Conservation (phyloP, 2,888 invertebrate species). For the Pandemis heparana region DNA sequence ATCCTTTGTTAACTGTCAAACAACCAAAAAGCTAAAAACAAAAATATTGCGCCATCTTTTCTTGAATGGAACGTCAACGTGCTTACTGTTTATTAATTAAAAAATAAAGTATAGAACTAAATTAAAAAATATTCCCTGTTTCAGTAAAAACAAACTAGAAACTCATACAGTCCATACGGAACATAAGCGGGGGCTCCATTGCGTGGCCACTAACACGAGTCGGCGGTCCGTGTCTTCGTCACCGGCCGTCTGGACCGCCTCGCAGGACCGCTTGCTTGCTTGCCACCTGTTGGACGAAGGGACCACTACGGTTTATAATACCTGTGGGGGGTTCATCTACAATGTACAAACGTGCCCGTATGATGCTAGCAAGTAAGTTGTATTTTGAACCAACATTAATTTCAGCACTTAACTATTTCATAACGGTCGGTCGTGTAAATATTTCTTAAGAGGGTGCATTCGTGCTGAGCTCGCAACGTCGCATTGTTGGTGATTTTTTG, state of each 20-base stretch:
- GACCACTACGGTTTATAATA: conserved; percentile 74
- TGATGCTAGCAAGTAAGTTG: conserved; percentile 87
- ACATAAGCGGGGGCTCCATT: conserved; percentile 87
- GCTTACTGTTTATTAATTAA: too few species aligned
- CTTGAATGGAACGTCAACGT: too few species aligned
- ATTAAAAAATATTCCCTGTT: not conserved
- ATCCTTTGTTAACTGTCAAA: too few species aligned
- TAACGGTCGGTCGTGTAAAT: too few species aligned
- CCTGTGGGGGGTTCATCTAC: conserved; percentile 88
- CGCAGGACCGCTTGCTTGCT: conserved; percentile 86
- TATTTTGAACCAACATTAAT: too few species aligned
- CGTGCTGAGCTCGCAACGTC: too few species aligned
- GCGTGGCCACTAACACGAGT: conserved; percentile 74
- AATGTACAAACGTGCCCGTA: conserved; percentile 87
- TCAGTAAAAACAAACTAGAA: conserved; percentile 68
- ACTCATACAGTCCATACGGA: conserved; percentile 71
- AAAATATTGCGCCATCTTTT: too few species aligned
- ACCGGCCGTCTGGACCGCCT: conserved; percentile 83
- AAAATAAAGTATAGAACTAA: too few species aligned
- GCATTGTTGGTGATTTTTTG: too few species aligned
- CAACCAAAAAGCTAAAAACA: too few species aligned
- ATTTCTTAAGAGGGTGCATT: too few species aligned
- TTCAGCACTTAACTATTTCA: too few species aligned
- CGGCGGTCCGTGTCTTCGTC: conserved; percentile 13
- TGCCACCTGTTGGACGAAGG: conserved; percentile 74